Conservation (phyloP, 2,888 invertebrate species). For the Drosophila falleni region DNA sequence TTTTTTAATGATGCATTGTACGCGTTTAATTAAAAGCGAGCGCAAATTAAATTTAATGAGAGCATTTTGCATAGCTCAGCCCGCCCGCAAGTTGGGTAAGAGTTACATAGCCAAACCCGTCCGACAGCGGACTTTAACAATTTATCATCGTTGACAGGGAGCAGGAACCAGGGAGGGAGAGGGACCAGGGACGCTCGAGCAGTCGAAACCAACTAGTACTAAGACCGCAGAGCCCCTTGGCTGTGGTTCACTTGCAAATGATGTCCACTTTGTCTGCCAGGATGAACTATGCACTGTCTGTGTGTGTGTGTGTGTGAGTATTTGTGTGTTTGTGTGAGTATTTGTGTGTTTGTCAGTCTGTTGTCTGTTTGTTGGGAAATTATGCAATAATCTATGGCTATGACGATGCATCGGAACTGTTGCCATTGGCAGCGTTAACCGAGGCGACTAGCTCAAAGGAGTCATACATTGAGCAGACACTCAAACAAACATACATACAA, state of each 20-base stretch:
- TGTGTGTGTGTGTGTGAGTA: slow-evolving; percentile 22
- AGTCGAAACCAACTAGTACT: slow-evolving; percentile 5
- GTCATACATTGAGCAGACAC: slow-evolving; percentile 32
- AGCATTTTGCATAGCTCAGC: slow-evolving; percentile 45
- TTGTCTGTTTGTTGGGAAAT: slow-evolving; percentile 53
- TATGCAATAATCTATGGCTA: slow-evolving; percentile 77
- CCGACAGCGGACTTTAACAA: slow-evolving; percentile 52
- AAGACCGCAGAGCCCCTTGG: slow-evolving; percentile 25
- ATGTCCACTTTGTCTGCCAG: slow-evolving; percentile 63
- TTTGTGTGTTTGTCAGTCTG: slow-evolving; percentile 20
- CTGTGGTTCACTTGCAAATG: slow-evolving; percentile 69
- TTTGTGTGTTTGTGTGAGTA: not conserved
- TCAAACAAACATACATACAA: slow-evolving; percentile 6
- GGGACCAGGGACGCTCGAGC: not conserved
- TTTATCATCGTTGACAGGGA: slow-evolving; percentile 69
- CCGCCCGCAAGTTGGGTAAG: slow-evolving; percentile 13
- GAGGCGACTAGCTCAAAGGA: slow-evolving; percentile 57
- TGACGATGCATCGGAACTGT: slow-evolving; percentile 68
- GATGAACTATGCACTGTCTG: slow-evolving; percentile 3
- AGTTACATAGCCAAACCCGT: slow-evolving; percentile 22
- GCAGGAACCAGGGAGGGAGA: not conserved
- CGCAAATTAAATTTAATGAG: slow-evolving; percentile 78
- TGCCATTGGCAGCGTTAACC: slow-evolving; percentile 71
- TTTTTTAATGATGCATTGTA: slow-evolving; percentile 77
- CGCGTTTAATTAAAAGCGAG: slow-evolving; percentile 78